Evolutionary conservation across 2,113 vertebrate genomes (phyloP).

Genomic region (Thryonomys swinderianus): DNA sequence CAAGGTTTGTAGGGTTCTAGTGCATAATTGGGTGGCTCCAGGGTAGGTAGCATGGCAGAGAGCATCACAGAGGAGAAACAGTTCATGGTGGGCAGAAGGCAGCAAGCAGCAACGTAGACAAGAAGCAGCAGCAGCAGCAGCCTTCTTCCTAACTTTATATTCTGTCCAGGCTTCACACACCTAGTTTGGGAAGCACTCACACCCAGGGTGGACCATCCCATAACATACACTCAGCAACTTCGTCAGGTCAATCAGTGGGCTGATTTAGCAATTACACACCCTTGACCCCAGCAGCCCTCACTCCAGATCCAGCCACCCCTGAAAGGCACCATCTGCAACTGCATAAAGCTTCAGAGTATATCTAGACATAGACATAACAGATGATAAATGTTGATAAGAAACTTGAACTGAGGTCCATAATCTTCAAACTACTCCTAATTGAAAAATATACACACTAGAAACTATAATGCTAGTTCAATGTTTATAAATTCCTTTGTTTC

Average conservation of each 20-base stretch:
- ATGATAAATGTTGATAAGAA: neutral
- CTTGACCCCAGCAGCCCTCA: neutral
- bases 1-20: neutral
- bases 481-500: conserved; percentile 39
- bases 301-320: neutral
- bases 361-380: neutral
- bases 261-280: neutral
- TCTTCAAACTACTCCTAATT: neutral
- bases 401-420: neutral
- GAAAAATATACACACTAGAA: neutral
- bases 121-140: neutral
- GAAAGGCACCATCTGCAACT: neutral
- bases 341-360: neutral
- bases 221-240: neutral
- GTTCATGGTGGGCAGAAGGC: neutral
- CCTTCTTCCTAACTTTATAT: neutral
- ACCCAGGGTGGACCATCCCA: neutral
- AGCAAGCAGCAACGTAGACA: neutral
- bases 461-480: neutral
- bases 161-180: neutral
- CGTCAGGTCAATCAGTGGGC: neutral
- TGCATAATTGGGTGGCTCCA: neutral
- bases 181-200: neutral
- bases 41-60: neutral
- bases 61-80: neutral